Percentiles rank a stretch among this genome's conserved stretches.
Conservation (phyloP, 23 tunicate species). For the Trididemnum clinides region DNA sequence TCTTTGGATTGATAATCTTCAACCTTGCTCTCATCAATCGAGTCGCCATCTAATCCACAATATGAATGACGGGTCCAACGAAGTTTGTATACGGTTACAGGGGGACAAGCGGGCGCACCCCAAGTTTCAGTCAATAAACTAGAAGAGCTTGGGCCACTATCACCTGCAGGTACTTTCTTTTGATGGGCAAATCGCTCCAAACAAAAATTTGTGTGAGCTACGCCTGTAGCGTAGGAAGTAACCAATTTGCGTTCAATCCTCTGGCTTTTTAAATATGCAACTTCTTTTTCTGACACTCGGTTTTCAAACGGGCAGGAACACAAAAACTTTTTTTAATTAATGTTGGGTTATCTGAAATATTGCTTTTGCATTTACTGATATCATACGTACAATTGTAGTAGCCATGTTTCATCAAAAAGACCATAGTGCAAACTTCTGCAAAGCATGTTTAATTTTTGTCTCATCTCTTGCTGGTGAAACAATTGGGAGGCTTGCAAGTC, state of each 20-base stretch:
- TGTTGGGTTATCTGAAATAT: not conserved
- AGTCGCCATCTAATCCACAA: too few species aligned
- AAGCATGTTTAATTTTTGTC: not conserved
- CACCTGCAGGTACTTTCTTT: not conserved
- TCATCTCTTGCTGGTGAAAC: not conserved
- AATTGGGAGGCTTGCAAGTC: not conserved
- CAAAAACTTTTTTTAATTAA: too few species aligned
- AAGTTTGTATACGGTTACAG: too few species aligned
- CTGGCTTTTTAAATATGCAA: not conserved
- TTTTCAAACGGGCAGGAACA: too few species aligned
- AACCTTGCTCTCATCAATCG: not conserved
- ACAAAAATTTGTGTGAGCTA: not conserved
- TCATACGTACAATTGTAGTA: not conserved
- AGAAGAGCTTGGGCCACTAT: too few species aligned
- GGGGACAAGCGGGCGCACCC: too few species aligned
- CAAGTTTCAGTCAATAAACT: too few species aligned
- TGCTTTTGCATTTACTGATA: not conserved
- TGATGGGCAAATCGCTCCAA: not conserved
- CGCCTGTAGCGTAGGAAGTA: not conserved
- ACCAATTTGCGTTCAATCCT: not conserved
- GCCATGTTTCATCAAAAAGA: not conserved
- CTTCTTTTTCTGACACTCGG: too few species aligned
- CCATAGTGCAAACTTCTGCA: not conserved
- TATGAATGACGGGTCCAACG: too few species aligned
- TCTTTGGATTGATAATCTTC: not conserved